Evolutionary conservation across 2,113 vertebrate species (phyloP).

Genomic region (Bubo blakistoni): DNA sequence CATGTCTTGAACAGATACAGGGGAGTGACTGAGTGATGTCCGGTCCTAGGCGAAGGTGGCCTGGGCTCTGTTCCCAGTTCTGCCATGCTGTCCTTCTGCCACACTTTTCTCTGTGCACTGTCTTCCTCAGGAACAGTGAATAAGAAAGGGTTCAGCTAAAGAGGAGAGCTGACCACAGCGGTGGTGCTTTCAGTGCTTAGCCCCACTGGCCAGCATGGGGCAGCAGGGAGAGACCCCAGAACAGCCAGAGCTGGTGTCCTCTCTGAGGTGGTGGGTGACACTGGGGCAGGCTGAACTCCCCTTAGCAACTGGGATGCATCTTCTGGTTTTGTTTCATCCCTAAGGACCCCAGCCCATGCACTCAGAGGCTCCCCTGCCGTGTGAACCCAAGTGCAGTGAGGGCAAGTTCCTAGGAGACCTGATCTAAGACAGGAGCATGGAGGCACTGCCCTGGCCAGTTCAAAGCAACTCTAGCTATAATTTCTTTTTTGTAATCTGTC

Average conservation of each 20-base stretch:
- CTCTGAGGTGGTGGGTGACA: background rate
- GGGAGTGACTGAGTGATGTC: background rate
- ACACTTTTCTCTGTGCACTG: background rate
- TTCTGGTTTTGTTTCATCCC: background rate
- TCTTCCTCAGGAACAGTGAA: background rate
- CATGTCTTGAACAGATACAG: background rate
- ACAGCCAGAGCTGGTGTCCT: too few relatives aligned
- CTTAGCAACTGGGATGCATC: fast-evolving
- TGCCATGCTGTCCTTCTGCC: background rate
- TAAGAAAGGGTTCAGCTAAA: background rate
- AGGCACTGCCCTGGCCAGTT: background rate
- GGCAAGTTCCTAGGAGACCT: fast-evolving
- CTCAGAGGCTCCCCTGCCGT: fast-evolving
- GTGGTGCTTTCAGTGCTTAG: background rate
- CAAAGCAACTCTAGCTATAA: background rate
- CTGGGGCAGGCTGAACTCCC: background rate
- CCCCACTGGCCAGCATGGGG: background rate
- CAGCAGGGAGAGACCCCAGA: background rate
- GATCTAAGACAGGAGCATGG: background rate
- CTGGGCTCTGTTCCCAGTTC: background rate
- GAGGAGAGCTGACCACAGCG: fast-evolving
- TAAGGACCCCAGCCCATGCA: background rate
- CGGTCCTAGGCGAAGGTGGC: background rate
- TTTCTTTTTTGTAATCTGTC: background rate
- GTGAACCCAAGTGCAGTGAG: background rate